These are phyloP conservation scores for Diacarnus erythraeanus DNA, from an alignment of 37 sponge, comb jelly and placozoan species.

Conservation along the genomic window DNA sequence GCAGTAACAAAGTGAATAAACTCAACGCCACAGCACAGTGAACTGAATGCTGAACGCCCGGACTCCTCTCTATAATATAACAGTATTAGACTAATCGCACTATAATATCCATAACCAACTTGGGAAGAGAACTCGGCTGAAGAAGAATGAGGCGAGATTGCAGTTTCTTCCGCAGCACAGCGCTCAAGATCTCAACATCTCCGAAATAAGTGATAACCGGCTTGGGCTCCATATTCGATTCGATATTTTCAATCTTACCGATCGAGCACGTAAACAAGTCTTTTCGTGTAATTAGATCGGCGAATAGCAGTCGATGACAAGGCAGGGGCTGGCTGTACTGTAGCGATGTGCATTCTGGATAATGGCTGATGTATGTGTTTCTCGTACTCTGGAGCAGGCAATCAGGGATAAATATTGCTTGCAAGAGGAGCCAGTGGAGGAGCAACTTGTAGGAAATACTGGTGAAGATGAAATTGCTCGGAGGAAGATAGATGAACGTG, in stretches of 20 bases:
- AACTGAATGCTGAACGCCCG: conserved; percentile 27
- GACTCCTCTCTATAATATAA: conserved; percentile 33
- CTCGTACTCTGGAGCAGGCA: conserved; percentile 29
- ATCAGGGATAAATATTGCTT: conserved; percentile 49
- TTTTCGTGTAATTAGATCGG: too few species aligned
- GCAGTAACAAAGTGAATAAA: conserved; percentile 12
- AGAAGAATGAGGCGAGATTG: conserved; percentile 33
- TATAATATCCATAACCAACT: conserved; percentile 11
- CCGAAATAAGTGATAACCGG: conserved; percentile 42
- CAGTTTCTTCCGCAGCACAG: conserved; percentile 54
- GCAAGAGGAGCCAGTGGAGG: not conserved
- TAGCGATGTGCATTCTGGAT: too few species aligned
- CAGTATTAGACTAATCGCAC: not conserved
- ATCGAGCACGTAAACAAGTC: too few species aligned
- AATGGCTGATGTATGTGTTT: not conserved
- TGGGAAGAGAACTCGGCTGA: conserved; percentile 16
- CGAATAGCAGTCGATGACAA: too few species aligned
- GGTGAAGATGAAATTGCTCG: too few species aligned
- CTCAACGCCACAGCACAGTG: conserved; percentile 51
- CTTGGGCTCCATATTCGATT: conserved; percentile 22
- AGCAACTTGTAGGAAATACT: too few species aligned
- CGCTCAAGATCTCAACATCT: conserved; percentile 25
- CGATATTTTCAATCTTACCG: not conserved
- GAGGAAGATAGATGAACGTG: conserved; percentile 19
- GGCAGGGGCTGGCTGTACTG: too few species aligned